Evolutionary conservation across 2,113 vertebrate species (phyloP).

Genomic region (Corvus cornix): DNA sequence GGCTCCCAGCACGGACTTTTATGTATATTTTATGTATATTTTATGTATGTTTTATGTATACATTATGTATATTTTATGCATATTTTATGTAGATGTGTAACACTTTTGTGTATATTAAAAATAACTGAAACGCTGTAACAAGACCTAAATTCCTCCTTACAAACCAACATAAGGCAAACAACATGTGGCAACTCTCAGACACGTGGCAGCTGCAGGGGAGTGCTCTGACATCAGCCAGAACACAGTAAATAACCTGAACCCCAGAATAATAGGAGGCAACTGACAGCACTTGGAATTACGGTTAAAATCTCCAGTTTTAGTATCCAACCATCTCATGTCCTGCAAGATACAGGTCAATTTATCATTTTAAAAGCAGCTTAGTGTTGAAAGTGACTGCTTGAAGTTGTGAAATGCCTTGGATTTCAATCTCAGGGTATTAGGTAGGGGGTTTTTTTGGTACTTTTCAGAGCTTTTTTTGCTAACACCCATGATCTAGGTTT

Average conservation of each 20-base stretch:
- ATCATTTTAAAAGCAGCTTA: neutral
- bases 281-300: neutral
- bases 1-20: neutral
- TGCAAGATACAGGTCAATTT: neutral
- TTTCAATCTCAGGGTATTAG: neutral
- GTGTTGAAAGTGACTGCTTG: neutral
- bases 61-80: neutral
- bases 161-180: neutral
- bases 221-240: neutral
- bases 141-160: neutral
- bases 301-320: neutral
- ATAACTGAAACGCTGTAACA: neutral
- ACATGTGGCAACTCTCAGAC: neutral
- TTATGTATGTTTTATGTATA: neutral
- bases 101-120: neutral
- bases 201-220: neutral
- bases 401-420: neutral
- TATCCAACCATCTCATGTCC: neutral
- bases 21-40: neutral
- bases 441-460: accelerated
- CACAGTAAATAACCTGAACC: neutral
- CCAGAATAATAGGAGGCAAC: neutral
- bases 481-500: neutral
- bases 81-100: neutral
- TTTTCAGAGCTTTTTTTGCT: neutral